A percentile compares a stretch with the other conserved stretches of the same genome.
Conservation (phyloP, 2,797 vertebrate species). For the Pantherophis alleghaniensis region DNA sequence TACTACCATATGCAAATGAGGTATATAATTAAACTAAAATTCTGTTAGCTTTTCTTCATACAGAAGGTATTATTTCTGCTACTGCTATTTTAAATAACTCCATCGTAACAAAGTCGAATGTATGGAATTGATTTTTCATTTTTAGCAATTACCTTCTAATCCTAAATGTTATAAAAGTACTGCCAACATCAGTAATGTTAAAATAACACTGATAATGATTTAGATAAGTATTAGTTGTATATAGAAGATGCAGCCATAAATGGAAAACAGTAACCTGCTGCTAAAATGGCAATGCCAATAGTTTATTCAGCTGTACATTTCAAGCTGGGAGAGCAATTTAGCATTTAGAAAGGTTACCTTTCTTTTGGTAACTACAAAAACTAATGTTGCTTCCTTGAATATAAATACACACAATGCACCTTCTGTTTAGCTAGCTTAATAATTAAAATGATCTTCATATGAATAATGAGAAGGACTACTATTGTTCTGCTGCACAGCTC, state of each 20-base stretch:
- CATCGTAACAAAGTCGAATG: not conserved
- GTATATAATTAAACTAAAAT: not conserved
- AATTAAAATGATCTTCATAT: not conserved
- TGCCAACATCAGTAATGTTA: not conserved
- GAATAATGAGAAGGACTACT: not conserved
- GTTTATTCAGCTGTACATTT: not conserved
- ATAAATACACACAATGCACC: not conserved
- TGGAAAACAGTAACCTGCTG: not conserved
- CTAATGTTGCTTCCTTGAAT: not conserved
- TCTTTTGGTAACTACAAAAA: not conserved
- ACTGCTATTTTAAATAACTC: not conserved
- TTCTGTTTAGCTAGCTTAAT: not conserved
- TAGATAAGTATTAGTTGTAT: not conserved
- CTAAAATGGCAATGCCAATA: not conserved
- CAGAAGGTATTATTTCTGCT: not conserved
- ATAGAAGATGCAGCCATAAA: not conserved
- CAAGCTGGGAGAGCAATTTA: not conserved
- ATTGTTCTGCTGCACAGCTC: not conserved
- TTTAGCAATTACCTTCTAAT: not conserved
- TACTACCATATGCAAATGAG: not conserved
- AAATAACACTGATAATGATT: not conserved
- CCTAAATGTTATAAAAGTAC: not conserved
- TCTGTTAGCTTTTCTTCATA: not conserved
- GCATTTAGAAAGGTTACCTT: not conserved
- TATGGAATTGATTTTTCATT: not conserved